Conservation (phyloP, 2,888 invertebrate genomes). For the Xestia ashworthii region DNA sequence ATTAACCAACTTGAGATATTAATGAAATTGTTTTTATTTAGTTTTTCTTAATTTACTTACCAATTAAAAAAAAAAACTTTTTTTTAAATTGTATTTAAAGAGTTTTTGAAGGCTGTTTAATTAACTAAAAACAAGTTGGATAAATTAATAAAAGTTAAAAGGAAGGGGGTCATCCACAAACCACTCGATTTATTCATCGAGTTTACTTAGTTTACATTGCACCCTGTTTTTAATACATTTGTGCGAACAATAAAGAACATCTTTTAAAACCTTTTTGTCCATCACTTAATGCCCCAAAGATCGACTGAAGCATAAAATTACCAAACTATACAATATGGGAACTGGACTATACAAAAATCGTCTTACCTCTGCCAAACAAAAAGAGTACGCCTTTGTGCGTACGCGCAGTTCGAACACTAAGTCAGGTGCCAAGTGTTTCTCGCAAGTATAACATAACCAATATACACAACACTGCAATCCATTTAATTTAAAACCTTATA, state of each 20-base stretch:
- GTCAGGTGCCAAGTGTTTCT: slow-evolving; percentile 66
- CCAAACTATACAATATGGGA: slow-evolving; percentile 27
- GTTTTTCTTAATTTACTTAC: slow-evolving; percentile 1
- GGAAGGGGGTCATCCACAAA: background rate
- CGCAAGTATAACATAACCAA: slow-evolving; percentile 39
- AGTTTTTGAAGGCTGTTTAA: background rate
- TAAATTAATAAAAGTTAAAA: background rate
- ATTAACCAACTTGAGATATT: slow-evolving; percentile 20
- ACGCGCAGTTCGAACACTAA: slow-evolving; percentile 56
- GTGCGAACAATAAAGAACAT: slow-evolving; percentile 1
- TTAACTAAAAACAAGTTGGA: background rate
- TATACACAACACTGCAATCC: slow-evolving; percentile 6
- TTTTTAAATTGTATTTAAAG: background rate
- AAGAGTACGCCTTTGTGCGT: slow-evolving; percentile 60
- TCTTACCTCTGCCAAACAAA: slow-evolving; percentile 60
- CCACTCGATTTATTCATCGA: background rate
- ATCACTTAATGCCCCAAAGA: slow-evolving; percentile 1
- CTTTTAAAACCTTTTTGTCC: background rate
- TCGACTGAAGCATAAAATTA: slow-evolving; percentile 50
- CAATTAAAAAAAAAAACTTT: background rate
- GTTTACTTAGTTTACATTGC: background rate
- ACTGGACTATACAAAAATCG: slow-evolving; percentile 44
- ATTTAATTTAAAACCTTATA: slow-evolving; percentile 19
- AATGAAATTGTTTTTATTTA: slow-evolving; percentile 29
- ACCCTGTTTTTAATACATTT: no score